Conservation (phyloP, 92 coral and sea anemone genomes). For the Pocillopora grandis region DNA sequence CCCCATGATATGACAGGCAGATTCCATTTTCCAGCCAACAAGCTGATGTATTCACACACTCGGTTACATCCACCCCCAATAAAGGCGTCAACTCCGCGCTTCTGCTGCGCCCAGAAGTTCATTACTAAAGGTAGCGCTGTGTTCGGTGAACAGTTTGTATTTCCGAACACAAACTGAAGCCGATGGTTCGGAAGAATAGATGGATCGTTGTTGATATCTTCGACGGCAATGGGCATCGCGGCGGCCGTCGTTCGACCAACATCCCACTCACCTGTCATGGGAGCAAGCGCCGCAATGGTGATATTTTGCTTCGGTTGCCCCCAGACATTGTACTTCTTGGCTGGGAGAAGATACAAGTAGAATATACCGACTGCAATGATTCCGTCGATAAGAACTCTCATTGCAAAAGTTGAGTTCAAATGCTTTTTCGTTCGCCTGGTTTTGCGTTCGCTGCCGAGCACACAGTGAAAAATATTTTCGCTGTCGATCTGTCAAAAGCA, state of each 20-base stretch:
- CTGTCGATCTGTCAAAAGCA: neutral
- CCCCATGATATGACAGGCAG: slow-evolving; percentile 89
- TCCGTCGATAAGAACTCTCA: slow-evolving; percentile 35
- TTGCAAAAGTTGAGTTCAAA: neutral
- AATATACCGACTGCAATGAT: slow-evolving; percentile 23
- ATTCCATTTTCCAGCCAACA: slow-evolving; percentile 85
- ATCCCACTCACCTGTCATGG: slow-evolving; percentile 91
- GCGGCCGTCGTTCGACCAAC: slow-evolving; percentile 89
- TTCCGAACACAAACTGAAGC: slow-evolving; percentile 80
- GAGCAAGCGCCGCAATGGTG: slow-evolving; percentile 78
- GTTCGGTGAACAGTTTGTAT: slow-evolving; percentile 78
- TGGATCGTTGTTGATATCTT: slow-evolving; percentile 78
- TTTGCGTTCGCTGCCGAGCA: neutral
- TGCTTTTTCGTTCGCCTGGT: neutral
- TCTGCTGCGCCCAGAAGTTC: slow-evolving; percentile 82
- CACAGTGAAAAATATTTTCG: slow-evolving; percentile 5
- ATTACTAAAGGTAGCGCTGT: slow-evolving; percentile 80
- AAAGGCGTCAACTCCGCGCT: slow-evolving; percentile 77
- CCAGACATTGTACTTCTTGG: slow-evolving; percentile 2
- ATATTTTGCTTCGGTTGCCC: slow-evolving; percentile 56
- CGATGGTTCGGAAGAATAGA: slow-evolving; percentile 68
- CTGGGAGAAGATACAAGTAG: slow-evolving; percentile 24
- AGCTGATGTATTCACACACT: slow-evolving; percentile 85
- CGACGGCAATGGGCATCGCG: slow-evolving; percentile 85
- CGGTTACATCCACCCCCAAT: slow-evolving; percentile 88